Evolutionary conservation across 2,888 invertebrate species (phyloP), one percentile per base, ranked within the genome.

Genomic region (Eledone cirrhosa): DNA sequence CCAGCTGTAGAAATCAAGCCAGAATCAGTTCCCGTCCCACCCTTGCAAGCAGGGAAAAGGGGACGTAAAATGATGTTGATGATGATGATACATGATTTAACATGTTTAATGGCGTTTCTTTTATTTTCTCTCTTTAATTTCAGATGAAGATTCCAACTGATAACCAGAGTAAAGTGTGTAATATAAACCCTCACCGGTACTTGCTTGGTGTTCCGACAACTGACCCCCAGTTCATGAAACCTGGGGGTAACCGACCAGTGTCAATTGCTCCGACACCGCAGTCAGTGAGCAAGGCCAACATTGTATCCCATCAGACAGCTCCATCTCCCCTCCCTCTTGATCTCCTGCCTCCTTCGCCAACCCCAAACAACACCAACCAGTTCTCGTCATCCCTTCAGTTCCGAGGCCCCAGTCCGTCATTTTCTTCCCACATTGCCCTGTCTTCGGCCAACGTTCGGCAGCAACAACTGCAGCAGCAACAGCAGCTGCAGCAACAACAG

Each of bases 131-230:
- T 41, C 41, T 59, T 7, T 33, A 27, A 41, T 78, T 76, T 48
- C 72, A 77, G 53, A 77, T 59, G 48, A 80, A 59, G 27, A 72
- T 65, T 48, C 78, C 80, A 69, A 80, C 65, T 27, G 80, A 78
- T 65, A 63, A 53, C 76, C 76, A 76, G 76, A 76, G 22, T 29
- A 76, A 76, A 24, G 24, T 22, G 24, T 76, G 76, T 19, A 76
- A 76, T 48, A 24, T 48, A 47, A 76, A 76, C 48, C 76, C 86
- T 16, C 85, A 86, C 3, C 86, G 87, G 76, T 87, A 87, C 78
- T 80, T 87, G 24, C 83, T 87, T 24, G 87, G 87, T 47, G 85
- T 85, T 22, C 86, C 86, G 4, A 87, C 86, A 33, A 84, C 83
- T 74, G 86, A 87, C 67, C 82, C 84, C 22, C 80, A 84, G 77